Conservation (phyloP, 2,113 vertebrate genomes). For the Lycaon pictus region DNA sequence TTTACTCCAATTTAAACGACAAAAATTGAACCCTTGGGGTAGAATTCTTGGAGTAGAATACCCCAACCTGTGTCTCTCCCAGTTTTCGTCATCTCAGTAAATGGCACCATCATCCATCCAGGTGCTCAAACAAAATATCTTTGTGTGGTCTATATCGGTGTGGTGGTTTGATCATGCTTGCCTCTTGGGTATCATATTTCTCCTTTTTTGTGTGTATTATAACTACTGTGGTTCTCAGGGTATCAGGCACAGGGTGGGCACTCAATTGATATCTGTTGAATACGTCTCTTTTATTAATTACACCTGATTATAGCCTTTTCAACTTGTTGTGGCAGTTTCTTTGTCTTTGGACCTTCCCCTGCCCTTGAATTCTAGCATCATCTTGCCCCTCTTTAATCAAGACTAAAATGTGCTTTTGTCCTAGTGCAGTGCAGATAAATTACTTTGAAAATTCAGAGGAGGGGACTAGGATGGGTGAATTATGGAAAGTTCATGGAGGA, state of each 20-base stretch:
- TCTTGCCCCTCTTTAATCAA: background rate
- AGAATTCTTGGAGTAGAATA: background rate
- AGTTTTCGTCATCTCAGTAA: conserved; percentile 26
- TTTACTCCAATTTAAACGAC: conserved; percentile 21
- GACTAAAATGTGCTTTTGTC: background rate
- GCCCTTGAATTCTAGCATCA: conserved; percentile 20
- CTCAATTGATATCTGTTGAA: conserved; percentile 1
- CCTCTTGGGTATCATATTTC: background rate
- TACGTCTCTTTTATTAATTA: conserved; percentile 33
- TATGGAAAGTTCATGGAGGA: background rate
- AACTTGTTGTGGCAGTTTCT: background rate
- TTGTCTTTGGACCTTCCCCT: background rate
- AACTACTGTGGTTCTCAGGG: background rate
- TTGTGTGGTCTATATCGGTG: background rate
- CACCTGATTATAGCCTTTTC: background rate
- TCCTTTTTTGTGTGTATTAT: background rate
- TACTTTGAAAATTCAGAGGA: conserved; percentile 5
- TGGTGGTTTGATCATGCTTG: background rate
- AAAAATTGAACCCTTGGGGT: background rate
- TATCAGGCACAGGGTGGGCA: background rate
- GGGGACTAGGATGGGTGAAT: background rate
- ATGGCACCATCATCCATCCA: background rate
- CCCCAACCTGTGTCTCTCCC: background rate
- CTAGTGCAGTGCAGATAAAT: background rate
- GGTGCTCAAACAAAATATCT: conserved; percentile 21